Evolutionary conservation across 2,113 vertebrate genomes (phyloP), one percentile per base, ranked within the genome.

Genomic region (Micromys minutus): DNA sequence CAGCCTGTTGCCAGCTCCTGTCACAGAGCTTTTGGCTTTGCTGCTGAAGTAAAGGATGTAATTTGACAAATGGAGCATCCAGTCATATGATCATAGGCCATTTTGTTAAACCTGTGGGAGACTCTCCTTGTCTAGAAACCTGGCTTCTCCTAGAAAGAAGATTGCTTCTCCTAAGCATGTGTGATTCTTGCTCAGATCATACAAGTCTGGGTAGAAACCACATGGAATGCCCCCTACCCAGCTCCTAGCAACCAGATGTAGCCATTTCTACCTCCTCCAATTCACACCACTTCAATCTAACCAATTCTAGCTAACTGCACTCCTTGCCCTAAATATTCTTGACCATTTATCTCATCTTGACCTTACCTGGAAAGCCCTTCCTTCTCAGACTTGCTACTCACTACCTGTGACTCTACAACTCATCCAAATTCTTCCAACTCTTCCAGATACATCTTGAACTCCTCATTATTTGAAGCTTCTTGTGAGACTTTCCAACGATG

Each of bases 21-120:
- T 83, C 29, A 67, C 75, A 39, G 93, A 90, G 88, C 96, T 87
- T n/a, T 92, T 91, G 31, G 88, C 85, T 97, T 95, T 97, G 91
- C 72, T 80, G 61, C 69, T 1, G 3, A 96, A 95, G 89, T 96
- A 97, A 89, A 76, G 85, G 95, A 95, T 95, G 79, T 90, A 47
- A 55, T 93, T 96, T 87, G 97, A 98, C 97, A 98, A 98, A 98
- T 91, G 94, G 97, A 98, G 97, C 91, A 91, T 93, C 89, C 93
- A 47, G 67, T 94, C 95, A 90, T 95, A 98, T 97, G 98, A 98
- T 96, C 52, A 74, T 75, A 96, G 88, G 71, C 97, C 98, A 98
- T 97, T 97, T 91, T 87, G 96, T 98, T 97, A 98, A 93, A 96
- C 96, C 96, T 83, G 86, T 96, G 95, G 94, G 96, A 97, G 95